Percentiles rank a stretch among this genome's conserved stretches.
Evolutionary conservation across 53 echinoderm and acorn worm species (phyloP).

Genomic region (Echinarachnius parma): DNA sequence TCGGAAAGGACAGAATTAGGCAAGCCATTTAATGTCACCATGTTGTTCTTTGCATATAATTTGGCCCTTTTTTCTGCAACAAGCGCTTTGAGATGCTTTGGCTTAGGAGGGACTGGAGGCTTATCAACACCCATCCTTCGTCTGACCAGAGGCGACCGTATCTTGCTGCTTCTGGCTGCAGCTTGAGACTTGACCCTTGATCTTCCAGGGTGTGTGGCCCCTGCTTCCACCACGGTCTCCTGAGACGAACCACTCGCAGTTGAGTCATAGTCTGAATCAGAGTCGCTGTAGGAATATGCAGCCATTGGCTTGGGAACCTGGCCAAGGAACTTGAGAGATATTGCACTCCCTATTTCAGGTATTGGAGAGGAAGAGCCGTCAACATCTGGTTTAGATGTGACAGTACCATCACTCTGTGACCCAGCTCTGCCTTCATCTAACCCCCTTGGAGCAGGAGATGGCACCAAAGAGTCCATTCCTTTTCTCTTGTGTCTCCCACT

Average conservation of each 20-base stretch:
- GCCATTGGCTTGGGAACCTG: conserved; percentile 36
- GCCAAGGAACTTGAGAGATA: conserved; percentile 35
- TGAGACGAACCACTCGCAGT: conserved; percentile 43
- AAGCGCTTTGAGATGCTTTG: conserved; percentile 7
- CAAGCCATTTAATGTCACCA: background rate
- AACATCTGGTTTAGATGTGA: background rate
- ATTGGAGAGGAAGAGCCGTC: background rate
- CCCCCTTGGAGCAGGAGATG: too few relatives aligned
- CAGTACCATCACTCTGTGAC: too few relatives aligned
- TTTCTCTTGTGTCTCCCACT: too few relatives aligned
- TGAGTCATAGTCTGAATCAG: conserved; percentile 42
- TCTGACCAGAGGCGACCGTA: background rate
- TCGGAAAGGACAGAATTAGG: too few relatives aligned
- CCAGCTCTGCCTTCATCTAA: too few relatives aligned
- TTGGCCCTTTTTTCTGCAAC: conserved; percentile 8
- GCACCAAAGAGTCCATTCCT: too few relatives aligned
- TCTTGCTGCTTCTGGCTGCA: conserved; percentile 9
- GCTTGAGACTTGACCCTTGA: conserved; percentile 14
- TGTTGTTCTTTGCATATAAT: background rate
- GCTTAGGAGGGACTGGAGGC: conserved; percentile 41
- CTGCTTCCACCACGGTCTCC: conserved; percentile 29
- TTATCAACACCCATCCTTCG: background rate
- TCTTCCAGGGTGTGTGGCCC: background rate
- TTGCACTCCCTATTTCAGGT: conserved; percentile 29
- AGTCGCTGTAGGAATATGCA: conserved; percentile 41